Conservation (phyloP, 1,140 invertebrate genomes). For the Oryctes rhinoceros region DNA sequence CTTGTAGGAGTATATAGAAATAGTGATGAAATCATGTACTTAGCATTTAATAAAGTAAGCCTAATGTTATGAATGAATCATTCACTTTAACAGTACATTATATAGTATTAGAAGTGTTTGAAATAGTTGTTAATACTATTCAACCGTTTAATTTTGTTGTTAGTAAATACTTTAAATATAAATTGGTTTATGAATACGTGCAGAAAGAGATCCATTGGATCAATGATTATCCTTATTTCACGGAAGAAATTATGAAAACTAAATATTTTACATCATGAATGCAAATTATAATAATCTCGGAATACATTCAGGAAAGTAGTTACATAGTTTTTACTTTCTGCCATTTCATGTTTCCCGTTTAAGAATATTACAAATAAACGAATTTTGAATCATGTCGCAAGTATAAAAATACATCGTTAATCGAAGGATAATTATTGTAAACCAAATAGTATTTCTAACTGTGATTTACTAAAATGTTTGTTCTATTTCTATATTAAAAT, state of each 20-base stretch:
- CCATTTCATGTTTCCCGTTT: not conserved
- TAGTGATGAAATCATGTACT: constrained; percentile 9
- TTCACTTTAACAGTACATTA: constrained; percentile 2
- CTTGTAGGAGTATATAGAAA: not conserved
- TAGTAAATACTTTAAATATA: not conserved
- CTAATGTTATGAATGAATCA: not conserved
- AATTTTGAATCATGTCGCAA: not conserved
- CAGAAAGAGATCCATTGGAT: too few species aligned
- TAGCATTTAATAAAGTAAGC: not conserved
- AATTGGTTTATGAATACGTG: not conserved
- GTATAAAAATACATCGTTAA: constrained; percentile 14
- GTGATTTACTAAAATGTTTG: constrained; percentile 52
- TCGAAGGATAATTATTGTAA: constrained; percentile 31
- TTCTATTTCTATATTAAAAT: constrained; percentile 50
- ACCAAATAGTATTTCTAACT: constrained; percentile 52
- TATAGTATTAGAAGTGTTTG: not conserved
- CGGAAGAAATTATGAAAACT: too few species aligned
- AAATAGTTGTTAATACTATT: not conserved
- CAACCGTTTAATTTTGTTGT: not conserved
- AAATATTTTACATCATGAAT: too few species aligned
- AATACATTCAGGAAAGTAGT: too few species aligned
- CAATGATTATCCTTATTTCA: too few species aligned
- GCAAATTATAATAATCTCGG: too few species aligned
- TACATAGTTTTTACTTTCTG: too few species aligned
- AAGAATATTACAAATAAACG: not conserved